Base-by-base conservation (phyloP, 2,797 vertebrate species). In the Siniperca scherzeri region DNA sequence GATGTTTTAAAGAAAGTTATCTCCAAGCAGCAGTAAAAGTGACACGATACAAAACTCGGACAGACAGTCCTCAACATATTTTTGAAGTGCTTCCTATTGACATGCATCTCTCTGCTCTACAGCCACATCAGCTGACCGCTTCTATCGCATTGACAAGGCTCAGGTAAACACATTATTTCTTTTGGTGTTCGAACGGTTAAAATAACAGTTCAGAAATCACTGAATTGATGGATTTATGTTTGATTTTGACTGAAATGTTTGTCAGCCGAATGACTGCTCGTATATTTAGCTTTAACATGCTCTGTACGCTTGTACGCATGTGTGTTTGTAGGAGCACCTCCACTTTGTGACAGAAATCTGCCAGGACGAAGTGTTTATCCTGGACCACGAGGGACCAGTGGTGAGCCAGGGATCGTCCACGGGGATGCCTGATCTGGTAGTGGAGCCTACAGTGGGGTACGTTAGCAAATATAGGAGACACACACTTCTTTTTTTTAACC, bases 331-430 rank as follows among this genome's bases (percentile, higher is more conserved):
- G 98, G 98, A 99, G 96, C 98, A 99, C 90, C 97, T 99, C 80
- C 98, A 99, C 96, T 99, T 98, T 91, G 98, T 99, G 91, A 99
- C 98, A 0, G 98, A 99, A 93, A 98, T 99, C 91, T 99, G 98
- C 84, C 98, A 99, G 88, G 98, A 99, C 2, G 98, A 99, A 91
- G 97, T 99, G 84, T 99, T 99, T 83, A 99, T 99, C 93, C 93
- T 99, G 94, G 98, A 99, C 90, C 98, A 98, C 38, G 97, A 99
- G 91, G 95, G 90, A 10, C 94, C 90, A 0, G 25, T 68, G 71
- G 72, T 89, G 87, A 94, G 91, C 22, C 97, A 97, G 91, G 94
- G 61, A 1, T 33, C 87, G 3, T 85, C 96, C 33, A 91, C 92
- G 0, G 96, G 95, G 96, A 99, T 99, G 98, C 98, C 98, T 2